Conservation (phyloP, 2,113 vertebrate genomes). For the Synchiropus splendidus region DNA sequence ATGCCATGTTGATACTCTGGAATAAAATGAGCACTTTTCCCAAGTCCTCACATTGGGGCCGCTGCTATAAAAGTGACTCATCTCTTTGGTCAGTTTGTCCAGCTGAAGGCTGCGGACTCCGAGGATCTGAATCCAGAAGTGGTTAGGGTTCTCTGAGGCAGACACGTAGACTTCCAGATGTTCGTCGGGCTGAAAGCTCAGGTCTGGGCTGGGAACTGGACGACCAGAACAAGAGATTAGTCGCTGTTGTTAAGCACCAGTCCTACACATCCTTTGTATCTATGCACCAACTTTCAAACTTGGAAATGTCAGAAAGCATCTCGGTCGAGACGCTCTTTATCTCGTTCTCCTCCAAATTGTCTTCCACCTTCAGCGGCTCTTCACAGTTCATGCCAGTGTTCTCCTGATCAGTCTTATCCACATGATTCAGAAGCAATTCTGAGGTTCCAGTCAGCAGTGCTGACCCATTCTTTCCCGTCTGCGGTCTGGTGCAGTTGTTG, state of each 20-base stretch:
- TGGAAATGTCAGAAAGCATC: conserved; percentile 48
- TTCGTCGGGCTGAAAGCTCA: conserved; percentile 79
- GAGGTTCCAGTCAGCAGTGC: background rate
- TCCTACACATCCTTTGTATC: no score
- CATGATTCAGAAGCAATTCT: conserved; percentile 3
- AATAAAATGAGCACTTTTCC: background rate
- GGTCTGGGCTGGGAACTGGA: conserved; percentile 82
- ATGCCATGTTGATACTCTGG: background rate
- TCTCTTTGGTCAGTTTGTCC: conserved; percentile 78
- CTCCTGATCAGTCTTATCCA: no score
- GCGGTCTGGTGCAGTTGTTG: conserved; percentile 19
- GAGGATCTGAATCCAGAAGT: conserved; percentile 89
- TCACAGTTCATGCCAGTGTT: conserved; percentile 7
- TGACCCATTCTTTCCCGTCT: conserved; percentile 22
- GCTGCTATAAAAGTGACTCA: conserved; percentile 72
- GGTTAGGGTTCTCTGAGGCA: conserved; percentile 74
- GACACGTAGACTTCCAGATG: conserved; percentile 86
- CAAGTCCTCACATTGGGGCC: conserved; percentile 43
- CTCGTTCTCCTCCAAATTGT: conserved; percentile 2
- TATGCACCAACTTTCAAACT: conserved; percentile 76
- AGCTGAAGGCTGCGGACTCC: conserved; percentile 78
- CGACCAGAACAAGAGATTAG: background rate
- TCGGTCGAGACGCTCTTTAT: conserved; percentile 27
- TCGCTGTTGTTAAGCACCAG: no score
- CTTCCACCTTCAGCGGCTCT: background rate